Evolutionary conservation across 2,888 invertebrate species (phyloP).

Genomic region (Melinaea marsaeus): DNA sequence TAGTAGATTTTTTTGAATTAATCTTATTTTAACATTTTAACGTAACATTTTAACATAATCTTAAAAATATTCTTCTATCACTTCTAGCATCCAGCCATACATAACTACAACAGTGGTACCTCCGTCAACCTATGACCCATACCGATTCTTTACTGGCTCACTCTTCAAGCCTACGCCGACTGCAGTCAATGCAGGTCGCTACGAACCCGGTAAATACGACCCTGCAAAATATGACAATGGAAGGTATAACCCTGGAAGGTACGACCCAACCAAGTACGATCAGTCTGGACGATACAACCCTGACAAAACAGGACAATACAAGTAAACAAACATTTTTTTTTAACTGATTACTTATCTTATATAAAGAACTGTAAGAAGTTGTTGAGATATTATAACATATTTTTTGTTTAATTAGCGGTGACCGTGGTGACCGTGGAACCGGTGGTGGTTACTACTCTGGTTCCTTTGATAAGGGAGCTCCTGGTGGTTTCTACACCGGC

Average conservation of each 20-base stretch:
- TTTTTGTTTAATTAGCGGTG: conserved; percentile 25
- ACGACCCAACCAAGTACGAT: conserved; percentile 32
- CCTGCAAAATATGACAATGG: conserved; percentile 33
- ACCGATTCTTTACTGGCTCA: conserved; percentile 34
- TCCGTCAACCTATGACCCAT: conserved; percentile 32
- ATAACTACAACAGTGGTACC: conserved; percentile 18
- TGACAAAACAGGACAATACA: conserved; percentile 34
- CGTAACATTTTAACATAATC: conserved; percentile 9
- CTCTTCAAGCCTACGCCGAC: conserved; percentile 11
- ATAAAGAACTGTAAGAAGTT: neutral
- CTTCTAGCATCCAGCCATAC: conserved; percentile 31
- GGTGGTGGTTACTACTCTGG: conserved; percentile 6
- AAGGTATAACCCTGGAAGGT: conserved; percentile 31
- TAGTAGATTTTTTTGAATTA: neutral
- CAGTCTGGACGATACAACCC: conserved; percentile 35
- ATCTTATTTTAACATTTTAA: neutral
- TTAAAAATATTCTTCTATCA: conserved; percentile 23
- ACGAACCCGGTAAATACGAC: conserved; percentile 30
- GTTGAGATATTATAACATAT: neutral
- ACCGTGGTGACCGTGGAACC: conserved; percentile 34
- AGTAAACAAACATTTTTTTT: conserved; percentile 29
- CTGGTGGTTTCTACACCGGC: conserved; percentile 43
- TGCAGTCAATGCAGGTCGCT: conserved; percentile 22
- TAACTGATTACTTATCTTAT: neutral
- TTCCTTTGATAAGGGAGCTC: conserved; percentile 25